phyloP scores from a whole-genome alignment of 2,113 vertebrate genomes.

The Pseudorasbora parva region DNA sequence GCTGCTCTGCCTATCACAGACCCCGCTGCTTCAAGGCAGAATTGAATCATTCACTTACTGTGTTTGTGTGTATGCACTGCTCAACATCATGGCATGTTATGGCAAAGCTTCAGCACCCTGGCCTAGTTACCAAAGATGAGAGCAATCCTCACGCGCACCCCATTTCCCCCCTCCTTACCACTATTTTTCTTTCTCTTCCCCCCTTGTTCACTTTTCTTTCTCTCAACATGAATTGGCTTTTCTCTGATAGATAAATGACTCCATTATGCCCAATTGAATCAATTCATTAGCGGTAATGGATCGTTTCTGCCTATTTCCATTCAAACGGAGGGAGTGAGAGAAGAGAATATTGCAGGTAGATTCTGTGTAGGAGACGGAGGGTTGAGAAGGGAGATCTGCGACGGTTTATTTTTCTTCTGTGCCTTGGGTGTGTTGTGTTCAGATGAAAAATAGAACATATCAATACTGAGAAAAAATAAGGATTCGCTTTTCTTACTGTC shows the following conservation, averaged over 20 bases:
- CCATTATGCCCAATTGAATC: constrained; percentile 53
- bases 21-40: constrained; percentile 41
- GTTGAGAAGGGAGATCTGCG: neutral
- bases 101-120: constrained; percentile 50
- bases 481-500: neutral
- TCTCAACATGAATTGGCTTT: constrained; percentile 51
- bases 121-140: constrained; percentile 44
- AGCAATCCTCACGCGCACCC: neutral
- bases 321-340: constrained; percentile 22
- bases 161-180: neutral
- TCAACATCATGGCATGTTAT: constrained; percentile 46
- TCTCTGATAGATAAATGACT: constrained; percentile 53
- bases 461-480: neutral
- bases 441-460: constrained; percentile 12
- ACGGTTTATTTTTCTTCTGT: constrained; percentile 9
- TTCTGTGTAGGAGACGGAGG: neutral
- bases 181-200: neutral
- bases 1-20: constrained; percentile 50
- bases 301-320: constrained; percentile 42
- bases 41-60: constrained; percentile 53
- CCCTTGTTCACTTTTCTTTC: constrained; percentile 9
- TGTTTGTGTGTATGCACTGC: constrained; percentile 23
- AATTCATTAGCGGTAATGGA: constrained; percentile 53
- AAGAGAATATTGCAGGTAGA: constrained; percentile 22
- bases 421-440: constrained; percentile 41